Conservation (phyloP, 2,113 vertebrate genomes). For the Pyxicephalus adspersus region DNA sequence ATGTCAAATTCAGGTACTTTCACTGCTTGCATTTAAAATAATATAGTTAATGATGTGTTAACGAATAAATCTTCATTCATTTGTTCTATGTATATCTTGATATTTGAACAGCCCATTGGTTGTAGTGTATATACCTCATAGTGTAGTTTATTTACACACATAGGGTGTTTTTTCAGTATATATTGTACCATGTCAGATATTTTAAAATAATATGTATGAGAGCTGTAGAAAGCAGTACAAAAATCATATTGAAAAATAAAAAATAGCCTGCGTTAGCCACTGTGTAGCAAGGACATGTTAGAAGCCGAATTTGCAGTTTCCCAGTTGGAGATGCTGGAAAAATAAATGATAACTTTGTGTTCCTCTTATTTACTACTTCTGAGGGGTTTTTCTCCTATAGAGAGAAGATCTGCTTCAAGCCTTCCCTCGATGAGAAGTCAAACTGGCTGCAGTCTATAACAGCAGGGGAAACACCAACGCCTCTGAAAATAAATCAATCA, state of each 20-base stretch:
- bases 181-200: too few species aligned
- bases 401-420: conserved; percentile 25
- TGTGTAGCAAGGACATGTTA: not conserved
- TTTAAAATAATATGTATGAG: not conserved
- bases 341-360: conserved; percentile 18
- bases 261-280: not conserved
- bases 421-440: conserved; percentile 22
- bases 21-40: too few species aligned
- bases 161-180: too few species aligned
- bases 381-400: not conserved
- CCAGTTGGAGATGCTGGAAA: conserved; percentile 1
- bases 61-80: too few species aligned
- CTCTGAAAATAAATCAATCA: conserved; percentile 34
- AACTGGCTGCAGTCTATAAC: conserved; percentile 25
- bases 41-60: too few species aligned
- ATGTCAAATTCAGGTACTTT: too few species aligned
- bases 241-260: not conserved
- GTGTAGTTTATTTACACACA: too few species aligned
- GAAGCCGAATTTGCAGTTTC: conserved; percentile 7
- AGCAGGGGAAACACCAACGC: conserved; percentile 22
- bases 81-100: too few species aligned
- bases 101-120: too few species aligned
- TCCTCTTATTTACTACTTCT: not conserved
- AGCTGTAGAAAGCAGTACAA: not conserved
- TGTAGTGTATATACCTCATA: too few species aligned